These are phyloP conservation scores for Melipona quadrifasciata DNA, from an alignment of 1,140 invertebrate genomes.

Conservation along the genomic window DNA sequence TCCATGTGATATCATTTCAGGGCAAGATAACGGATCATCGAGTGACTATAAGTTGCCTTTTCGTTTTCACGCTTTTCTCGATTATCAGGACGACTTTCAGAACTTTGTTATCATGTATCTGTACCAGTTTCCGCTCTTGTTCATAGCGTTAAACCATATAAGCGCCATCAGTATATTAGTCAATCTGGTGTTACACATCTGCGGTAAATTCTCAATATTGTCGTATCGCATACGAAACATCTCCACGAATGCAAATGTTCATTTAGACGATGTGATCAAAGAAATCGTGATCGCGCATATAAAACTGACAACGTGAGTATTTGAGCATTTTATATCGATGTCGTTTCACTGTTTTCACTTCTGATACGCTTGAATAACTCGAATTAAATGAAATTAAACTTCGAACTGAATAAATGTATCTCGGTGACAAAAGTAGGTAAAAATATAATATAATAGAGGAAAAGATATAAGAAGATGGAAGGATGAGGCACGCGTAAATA, in stretches of 20 bases:
- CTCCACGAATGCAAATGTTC: neutral
- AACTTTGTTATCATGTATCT: slow-evolving; percentile 24
- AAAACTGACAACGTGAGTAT: slow-evolving; percentile 31
- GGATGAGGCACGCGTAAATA: too few relatives aligned
- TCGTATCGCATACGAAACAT: slow-evolving; percentile 36
- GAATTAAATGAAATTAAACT: too few relatives aligned
- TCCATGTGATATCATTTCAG: neutral
- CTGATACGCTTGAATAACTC: neutral
- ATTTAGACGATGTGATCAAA: neutral
- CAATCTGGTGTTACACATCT: slow-evolving; percentile 44
- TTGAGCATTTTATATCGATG: too few relatives aligned
- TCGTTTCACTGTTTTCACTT: neutral
- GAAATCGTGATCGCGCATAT: slow-evolving; percentile 11
- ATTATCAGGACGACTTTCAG: slow-evolving; percentile 2
- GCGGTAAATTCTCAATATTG: slow-evolving; percentile 40
- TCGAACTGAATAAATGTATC: too few relatives aligned
- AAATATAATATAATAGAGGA: too few relatives aligned
- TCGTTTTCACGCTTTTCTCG: slow-evolving; percentile 16
- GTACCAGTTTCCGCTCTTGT: neutral
- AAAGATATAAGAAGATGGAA: too few relatives aligned
- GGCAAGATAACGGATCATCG: neutral
- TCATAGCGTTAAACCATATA: neutral
- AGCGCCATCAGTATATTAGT: slow-evolving; percentile 10
- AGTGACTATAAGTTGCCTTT: slow-evolving; percentile 36
- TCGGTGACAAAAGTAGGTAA: too few relatives aligned